Base-by-base conservation (phyloP, 2,113 vertebrate species). In the Microcebus tavaratra region DNA sequence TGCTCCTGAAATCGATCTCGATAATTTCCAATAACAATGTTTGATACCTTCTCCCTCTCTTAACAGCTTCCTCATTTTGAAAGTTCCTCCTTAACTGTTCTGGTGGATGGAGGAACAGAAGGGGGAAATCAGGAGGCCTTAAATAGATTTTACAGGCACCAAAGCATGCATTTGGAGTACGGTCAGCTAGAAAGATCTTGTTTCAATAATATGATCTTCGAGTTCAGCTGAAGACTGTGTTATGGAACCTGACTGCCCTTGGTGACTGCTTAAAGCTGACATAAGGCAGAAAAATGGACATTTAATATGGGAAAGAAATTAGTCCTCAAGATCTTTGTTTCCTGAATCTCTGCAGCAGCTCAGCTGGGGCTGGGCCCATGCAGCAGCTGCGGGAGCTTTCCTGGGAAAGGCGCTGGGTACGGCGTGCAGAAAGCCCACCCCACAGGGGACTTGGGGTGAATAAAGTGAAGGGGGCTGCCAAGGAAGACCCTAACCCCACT, bases 61-160 rank as follows among this genome's bases (percentile, higher is more conserved):
- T 70, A 87, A 86, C 80, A 73, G 76, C 11, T 87, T 95, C 75
- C 94, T 96, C 5, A 25, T 91, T 90, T 94, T 61, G 34, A 85
- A 94, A 93, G 82, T 89, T 55, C 45, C 91, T 75, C 79, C 82
- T 55, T 53, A n/a, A 75, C 61, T 86, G 53, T 94, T 75, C n/a
- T 73, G 23, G 45, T 48, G 42, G 84, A 57, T 39, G 42, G 81
- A 90, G 61, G 39, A 87, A 67, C 27, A 6, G 61, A 73, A 57
- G 65, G n/a, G 73, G 29, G 50, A 21, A 53, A 39, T 63, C 42
- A 21, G 48, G 48, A 91, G 83, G 34, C 36, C 55, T 79, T 82
- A 88, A 95, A 97, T 95, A 90, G 95, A 94, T 85, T 97, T 95
- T 70, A 73, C 93, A 96, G 96, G 88, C 96, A 88, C 92, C n/a